Evolutionary conservation across 2,797 vertebrate species (phyloP), one percentile per base, ranked within the genome.

Genomic region (Scolopax bukidnonensis): DNA sequence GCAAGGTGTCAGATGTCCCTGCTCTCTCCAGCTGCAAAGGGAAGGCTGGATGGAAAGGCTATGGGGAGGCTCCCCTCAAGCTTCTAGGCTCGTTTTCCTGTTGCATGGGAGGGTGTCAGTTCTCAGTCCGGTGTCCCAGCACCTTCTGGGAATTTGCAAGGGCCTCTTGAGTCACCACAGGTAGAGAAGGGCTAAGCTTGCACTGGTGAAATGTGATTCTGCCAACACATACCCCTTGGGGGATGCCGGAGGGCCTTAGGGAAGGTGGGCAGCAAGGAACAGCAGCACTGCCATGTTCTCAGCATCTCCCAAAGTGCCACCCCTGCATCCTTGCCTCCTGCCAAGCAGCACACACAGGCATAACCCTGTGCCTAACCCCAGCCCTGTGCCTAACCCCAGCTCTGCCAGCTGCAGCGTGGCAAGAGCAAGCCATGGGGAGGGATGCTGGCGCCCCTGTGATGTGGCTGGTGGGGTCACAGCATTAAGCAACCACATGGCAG

Each of bases 401-500:
- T 75, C 45, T 57, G 54, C 38, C 0, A 1, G 56, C 48, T 40
- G 60, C 10, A 16, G 36, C 4, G 1, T 10, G 21, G 54, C 68
- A 74, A 45, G 28, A 33, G 36, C 17, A 40, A 79, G 28, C 33
- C 1, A 0, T 0, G 1, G 60, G 38, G 54, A 82, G 9, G 18
- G 71, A 61, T 47, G 38, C 9, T 1, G 0, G 65, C 59, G 45
- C 4, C 5, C 24, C 19, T 38, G 19, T 24, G 28, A 56, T 16
- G 38, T 40, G 71, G 14, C 61, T 59, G 50, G 13, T 18, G 25
- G 18, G 13, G 53, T 45, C 54, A 24, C 65, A 77, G 32, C 36
- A 7, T 0, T 16, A 36, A n/a, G 59, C 1, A 1, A 18, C 32
- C 0, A 0, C 23, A 48, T 13, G 36, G 32, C 28, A 63, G n/a